Evolutionary conservation across 2,797 vertebrate genomes (phyloP), one percentile per base, ranked within the genome.

Genomic region (Bufotes viridis): DNA sequence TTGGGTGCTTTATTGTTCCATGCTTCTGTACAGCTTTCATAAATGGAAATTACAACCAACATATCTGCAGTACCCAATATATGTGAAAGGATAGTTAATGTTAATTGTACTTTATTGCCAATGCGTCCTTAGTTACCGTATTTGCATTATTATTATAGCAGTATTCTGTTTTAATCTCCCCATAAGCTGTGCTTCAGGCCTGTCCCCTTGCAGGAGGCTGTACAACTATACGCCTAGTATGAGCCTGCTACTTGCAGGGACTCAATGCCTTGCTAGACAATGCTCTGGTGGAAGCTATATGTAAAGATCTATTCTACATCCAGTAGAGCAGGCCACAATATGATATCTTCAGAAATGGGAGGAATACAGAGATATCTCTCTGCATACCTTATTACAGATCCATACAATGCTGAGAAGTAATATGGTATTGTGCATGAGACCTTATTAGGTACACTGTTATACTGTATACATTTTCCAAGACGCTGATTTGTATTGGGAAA

Each of bases 1-100:
- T 13, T 78, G 60, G 58, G 58, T 61, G 51, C n/a, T 65, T 85
- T 65, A 78, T 78, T 78, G 60, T 78, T 85, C 72, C 7, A 22
- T 34, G 42, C 22, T 22, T 29, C 49, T 70, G 79, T 42, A 24
- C 65, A 13, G 14, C 22, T n/a, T 65, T 65, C 14, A 78, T 67
- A 63, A 81, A 81, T 65, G 13, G 5, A 81, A 67, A 51, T 65
- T 51, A 24, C 18, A 81, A 13, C 60, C n/a, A 51, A 24, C 13
- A 10, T 51, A 67, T n/a, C 13, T 63, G n/a, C n/a, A 10, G 15
- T 79, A 58, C 3, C 24, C 20, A 75, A 42, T 20, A 13, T 75
- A 22, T 63, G 11, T 63, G 34, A 26, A 24, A 60, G 14, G 34
- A 34, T 29, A 79, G 10, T 34, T 60, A 60, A 60, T 34, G 58